Conservation (phyloP, 2,888 invertebrate genomes). For the Eretmocerus hayati region DNA sequence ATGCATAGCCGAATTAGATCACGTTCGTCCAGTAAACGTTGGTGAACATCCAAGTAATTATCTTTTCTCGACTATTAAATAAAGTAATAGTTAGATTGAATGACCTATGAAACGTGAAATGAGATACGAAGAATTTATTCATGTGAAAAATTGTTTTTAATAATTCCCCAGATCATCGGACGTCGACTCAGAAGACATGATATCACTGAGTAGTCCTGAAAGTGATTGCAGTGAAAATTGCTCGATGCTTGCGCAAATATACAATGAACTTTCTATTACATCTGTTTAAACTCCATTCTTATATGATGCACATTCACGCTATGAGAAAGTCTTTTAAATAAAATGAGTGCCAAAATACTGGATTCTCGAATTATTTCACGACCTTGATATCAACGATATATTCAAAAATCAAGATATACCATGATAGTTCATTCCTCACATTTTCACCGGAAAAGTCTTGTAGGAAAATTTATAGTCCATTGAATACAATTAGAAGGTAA, state of each 20-base stretch:
- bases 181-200: conserved; percentile 32
- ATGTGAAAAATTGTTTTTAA: conserved; percentile 9
- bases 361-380: background rate
- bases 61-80: background rate
- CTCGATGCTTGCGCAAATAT: conserved; percentile 39
- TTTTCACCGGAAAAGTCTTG: too few relatives aligned
- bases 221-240: conserved; percentile 31
- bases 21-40: conserved; percentile 32
- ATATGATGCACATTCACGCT: conserved; percentile 13
- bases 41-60: conserved; percentile 24
- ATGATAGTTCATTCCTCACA: too few relatives aligned
- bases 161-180: conserved; percentile 35
- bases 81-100: background rate
- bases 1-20: conserved; percentile 39
- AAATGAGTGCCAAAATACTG: conserved; percentile 10
- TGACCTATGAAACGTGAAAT: background rate
- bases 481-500: too few relatives aligned
- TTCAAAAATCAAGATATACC: too few relatives aligned
- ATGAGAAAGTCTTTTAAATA: conserved; percentile 15
- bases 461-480: background rate
- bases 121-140: background rate
- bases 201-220: conserved; percentile 36
- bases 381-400: too few relatives aligned
- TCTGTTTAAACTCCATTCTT: conserved; percentile 32
- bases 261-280: conserved; percentile 43